Evolutionary conservation across 2,888 invertebrate species (phyloP), one percentile per base, ranked within the genome.

Genomic region (Calameuta idolon): DNA sequence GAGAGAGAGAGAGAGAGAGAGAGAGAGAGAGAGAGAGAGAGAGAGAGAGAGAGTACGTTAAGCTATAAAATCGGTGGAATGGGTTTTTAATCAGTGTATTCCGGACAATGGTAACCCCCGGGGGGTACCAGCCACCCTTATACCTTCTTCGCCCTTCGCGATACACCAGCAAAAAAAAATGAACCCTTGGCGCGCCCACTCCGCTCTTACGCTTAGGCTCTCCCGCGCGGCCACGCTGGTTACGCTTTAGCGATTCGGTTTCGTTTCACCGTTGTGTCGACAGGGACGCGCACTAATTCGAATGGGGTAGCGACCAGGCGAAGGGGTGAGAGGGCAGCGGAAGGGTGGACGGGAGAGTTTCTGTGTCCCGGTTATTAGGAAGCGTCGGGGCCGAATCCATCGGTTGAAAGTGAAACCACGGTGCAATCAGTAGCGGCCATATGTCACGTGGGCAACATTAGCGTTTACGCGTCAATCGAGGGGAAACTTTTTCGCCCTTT

Each of bases 51-150:
- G 55, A 31, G 73, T 69, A 75, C 79, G 82, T 81, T 82, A 84
- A 85, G 84, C 81, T 81, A 82, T 76, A 82, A 83, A 85, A 83
- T 81, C 79, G 81, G 85, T 73, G 89, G 90, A 89, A 90, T 90
- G 90, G 90, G 89, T 89, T 90, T 90, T 90, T 90, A 90, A 90
- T 90, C 90, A 90, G 89, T 88, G 88, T 89, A 89, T 89, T 87
- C 88, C 87, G 89, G 89, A 90, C 90, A 90, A 90, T 90, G 85
- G 89, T 81, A 83, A 83, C 86, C 88, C 89, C 89, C 85, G 85
- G 88, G 89, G 89, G 88, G 88, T 85, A 84, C 84, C 85, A 82
- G 81, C 84, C 87, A 80, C 85, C 85, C 85, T 86, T 85, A 83
- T 86, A 86, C 83, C 87, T 86, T 87, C 85, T 86, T 87, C 86